A percentile compares a stretch with the other conserved stretches of the same genome.
These are phyloP conservation scores for Ostrea edulis DNA, from an alignment of 1,140 invertebrate genomes.

Conservation along the genomic window DNA sequence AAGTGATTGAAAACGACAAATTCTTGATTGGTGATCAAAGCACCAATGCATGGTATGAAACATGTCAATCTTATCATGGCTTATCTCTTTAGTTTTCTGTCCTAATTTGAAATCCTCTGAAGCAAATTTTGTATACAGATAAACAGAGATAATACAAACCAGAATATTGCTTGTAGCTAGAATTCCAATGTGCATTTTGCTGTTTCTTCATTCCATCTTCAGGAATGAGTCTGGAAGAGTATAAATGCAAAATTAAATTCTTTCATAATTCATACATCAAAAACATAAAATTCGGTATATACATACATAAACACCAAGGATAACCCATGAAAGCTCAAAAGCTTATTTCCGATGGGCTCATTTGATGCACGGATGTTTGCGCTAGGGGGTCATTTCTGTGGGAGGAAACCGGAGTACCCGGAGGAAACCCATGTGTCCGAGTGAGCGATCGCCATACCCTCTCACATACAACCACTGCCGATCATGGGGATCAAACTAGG, in stretches of 20 bases:
- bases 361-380: too few relatives aligned
- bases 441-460: too few relatives aligned
- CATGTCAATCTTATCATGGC: background rate
- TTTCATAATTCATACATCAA: too few relatives aligned
- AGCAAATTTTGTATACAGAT: background rate
- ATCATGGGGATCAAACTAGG: too few relatives aligned
- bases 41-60: background rate
- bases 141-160: background rate
- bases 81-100: background rate
- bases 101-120: background rate
- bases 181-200: slow-evolving; percentile 11
- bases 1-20: slow-evolving; percentile 78
- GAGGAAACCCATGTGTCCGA: too few relatives aligned
- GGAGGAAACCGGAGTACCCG: too few relatives aligned
- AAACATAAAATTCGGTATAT: too few relatives aligned
- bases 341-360: too few relatives aligned
- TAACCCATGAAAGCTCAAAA: too few relatives aligned
- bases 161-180: background rate
- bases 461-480: too few relatives aligned
- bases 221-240: background rate
- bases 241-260: background rate
- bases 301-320: too few relatives aligned
- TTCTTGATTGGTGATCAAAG: background rate
- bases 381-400: too few relatives aligned
- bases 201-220: background rate